Evolutionary conservation across 2,888 invertebrate species (phyloP).

Genomic region (Himalopsyche tibetana): DNA sequence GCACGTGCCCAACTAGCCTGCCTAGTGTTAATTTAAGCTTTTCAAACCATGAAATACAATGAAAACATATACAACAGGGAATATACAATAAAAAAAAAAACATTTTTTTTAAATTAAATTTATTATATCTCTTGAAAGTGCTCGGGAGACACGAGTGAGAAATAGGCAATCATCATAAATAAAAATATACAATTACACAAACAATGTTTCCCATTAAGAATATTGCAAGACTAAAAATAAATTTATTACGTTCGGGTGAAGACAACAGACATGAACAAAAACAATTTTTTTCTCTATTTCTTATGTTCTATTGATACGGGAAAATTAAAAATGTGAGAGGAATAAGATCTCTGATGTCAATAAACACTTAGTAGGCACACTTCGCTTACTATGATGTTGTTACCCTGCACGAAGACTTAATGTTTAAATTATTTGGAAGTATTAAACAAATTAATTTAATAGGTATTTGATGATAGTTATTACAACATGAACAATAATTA

Average conservation of each 20-base stretch:
- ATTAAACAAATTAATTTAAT: constrained; percentile 51
- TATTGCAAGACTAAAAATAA: constrained; percentile 37
- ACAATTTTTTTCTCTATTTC: constrained; percentile 2
- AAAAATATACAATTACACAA: constrained; percentile 56
- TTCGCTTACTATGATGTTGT: constrained; percentile 52
- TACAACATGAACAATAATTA: constrained; percentile 32
- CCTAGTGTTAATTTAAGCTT: no score
- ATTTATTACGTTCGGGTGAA: background rate
- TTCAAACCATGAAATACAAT: no score
- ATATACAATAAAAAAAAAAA: background rate
- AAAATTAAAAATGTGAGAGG: constrained; percentile 28
- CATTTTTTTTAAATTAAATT: constrained; percentile 51
- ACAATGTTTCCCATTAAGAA: constrained; percentile 43
- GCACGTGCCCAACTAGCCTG: no score
- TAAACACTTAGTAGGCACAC: constrained; percentile 60
- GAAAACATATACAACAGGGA: background rate
- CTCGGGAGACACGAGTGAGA: constrained; percentile 57
- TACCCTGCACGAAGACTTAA: constrained; percentile 66
- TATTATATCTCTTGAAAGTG: constrained; percentile 52
- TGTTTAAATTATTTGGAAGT: constrained; percentile 61
- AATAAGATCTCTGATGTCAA: constrained; percentile 50
- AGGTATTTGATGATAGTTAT: background rate
- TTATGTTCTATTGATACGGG: constrained; percentile 9
- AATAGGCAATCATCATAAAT: constrained; percentile 54
- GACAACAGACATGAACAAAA: constrained; percentile 7